Conservation (phyloP, 2,888 invertebrate genomes). For the Trichogramma dendrolimi region DNA sequence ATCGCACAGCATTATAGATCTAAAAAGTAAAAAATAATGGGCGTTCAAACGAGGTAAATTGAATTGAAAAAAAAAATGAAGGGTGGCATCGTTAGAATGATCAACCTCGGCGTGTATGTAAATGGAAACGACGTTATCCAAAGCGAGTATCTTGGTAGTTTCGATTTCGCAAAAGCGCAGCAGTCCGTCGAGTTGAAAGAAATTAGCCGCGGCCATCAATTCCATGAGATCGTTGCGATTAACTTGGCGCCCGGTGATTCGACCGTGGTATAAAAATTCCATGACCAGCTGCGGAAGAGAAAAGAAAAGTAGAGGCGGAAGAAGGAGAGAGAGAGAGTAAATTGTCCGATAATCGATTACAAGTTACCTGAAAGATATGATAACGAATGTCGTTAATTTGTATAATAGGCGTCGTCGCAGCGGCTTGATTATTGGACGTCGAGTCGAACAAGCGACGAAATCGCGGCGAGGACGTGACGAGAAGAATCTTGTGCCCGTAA, state of each 20-base stretch:
- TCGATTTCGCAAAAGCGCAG: slow-evolving; percentile 81
- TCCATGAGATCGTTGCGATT: slow-evolving; percentile 79
- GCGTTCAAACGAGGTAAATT: neutral
- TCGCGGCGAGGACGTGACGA: slow-evolving; percentile 84
- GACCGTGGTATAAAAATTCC: slow-evolving; percentile 89
- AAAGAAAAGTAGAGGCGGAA: slow-evolving; percentile 4
- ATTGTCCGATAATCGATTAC: slow-evolving; percentile 1
- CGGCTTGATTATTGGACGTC: slow-evolving; percentile 63
- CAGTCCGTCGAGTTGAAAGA: slow-evolving; percentile 83
- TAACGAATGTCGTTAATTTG: slow-evolving; percentile 91
- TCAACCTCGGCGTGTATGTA: slow-evolving; percentile 87
- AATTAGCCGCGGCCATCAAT: slow-evolving; percentile 85
- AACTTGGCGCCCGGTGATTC: slow-evolving; percentile 73
- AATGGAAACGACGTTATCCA: slow-evolving; percentile 86
- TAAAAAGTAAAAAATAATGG: slow-evolving; percentile 41
- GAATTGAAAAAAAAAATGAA: neutral
- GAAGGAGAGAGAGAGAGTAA: neutral
- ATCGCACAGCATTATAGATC: slow-evolving; percentile 83
- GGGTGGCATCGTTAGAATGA: neutral
- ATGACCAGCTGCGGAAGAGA: slow-evolving; percentile 70
- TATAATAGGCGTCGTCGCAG: slow-evolving; percentile 69
- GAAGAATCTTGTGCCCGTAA: slow-evolving; percentile 89
- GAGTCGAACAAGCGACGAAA: slow-evolving; percentile 81
- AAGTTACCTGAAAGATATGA: slow-evolving; percentile 79
- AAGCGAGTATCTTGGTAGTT: slow-evolving; percentile 77